Evolutionary conservation across 2,888 invertebrate genomes (phyloP).

Genomic region (Cantharis nigra): DNA sequence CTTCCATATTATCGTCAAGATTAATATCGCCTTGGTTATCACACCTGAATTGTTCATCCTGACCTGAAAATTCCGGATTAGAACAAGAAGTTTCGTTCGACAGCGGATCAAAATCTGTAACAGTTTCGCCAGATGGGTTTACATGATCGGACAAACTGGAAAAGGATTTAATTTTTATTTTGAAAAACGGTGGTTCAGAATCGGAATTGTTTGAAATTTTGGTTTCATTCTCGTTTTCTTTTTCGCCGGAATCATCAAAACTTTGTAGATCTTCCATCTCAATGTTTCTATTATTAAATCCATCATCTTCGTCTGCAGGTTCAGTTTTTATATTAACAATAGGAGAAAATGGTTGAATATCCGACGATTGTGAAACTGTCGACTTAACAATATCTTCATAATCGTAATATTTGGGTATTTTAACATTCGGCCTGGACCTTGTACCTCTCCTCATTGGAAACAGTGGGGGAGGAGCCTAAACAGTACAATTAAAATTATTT

Average conservation of each 20-base stretch:
- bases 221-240: conserved; percentile 28
- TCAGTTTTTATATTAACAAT: conserved; percentile 50
- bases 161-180: conserved; percentile 24
- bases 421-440: conserved; percentile 52
- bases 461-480: conserved; percentile 46
- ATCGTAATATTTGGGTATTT: conserved; percentile 52
- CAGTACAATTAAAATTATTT: conserved; percentile 27
- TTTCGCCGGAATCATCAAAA: background rate
- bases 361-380: background rate
- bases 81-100: background rate
- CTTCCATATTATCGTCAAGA: background rate
- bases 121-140: background rate
- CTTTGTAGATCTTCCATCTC: background rate
- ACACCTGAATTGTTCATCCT: background rate
- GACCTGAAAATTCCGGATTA: background rate
- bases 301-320: conserved; percentile 47
- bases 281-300: background rate
- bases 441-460: conserved; percentile 51
- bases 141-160: conserved; percentile 15
- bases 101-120: background rate
- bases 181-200: background rate
- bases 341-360: conserved; percentile 30
- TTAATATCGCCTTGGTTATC: background rate
- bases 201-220: background rate
- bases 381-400: conserved; percentile 36